Percentiles rank a stretch among this genome's conserved stretches.
Evolutionary conservation across 1,140 invertebrate genomes (phyloP).

Genomic region (Drosophila seguyi): DNA sequence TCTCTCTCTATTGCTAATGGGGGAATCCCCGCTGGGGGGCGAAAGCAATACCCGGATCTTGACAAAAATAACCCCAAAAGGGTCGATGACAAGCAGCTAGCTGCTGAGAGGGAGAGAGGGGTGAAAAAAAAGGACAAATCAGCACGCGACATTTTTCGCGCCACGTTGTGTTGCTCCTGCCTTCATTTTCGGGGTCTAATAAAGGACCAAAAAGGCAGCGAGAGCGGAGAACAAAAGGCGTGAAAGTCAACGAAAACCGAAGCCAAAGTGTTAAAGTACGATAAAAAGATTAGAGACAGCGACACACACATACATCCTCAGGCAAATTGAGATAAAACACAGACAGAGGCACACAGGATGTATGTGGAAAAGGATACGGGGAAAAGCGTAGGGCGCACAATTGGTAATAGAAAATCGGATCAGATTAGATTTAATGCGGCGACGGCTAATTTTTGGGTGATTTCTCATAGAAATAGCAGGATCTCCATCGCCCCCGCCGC

Average conservation of each 20-base stretch:
- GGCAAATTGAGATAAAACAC: constrained; percentile 55
- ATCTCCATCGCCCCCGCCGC: neutral
- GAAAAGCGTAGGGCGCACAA: constrained; percentile 21
- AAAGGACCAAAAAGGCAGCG: constrained; percentile 7
- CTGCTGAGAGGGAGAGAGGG: constrained; percentile 11
- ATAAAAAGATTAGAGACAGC: constrained; percentile 79
- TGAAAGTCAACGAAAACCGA: constrained; percentile 59
- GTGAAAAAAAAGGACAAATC: constrained; percentile 57
- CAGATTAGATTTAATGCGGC: constrained; percentile 83
- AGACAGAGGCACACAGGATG: constrained; percentile 10
- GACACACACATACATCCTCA: constrained; percentile 37
- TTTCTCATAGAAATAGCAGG: constrained; percentile 63
- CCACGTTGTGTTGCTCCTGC: constrained; percentile 27
- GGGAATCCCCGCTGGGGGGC: constrained; percentile 21
- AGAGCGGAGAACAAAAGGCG: constrained; percentile 66
- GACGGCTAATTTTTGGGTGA: constrained; percentile 75
- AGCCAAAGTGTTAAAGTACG: constrained; percentile 75
- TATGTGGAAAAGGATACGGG: constrained; percentile 1
- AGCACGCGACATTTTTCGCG: constrained; percentile 77
- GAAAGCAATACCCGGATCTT: constrained; percentile 55
- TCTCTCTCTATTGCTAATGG: neutral
- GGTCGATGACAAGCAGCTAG: constrained; percentile 67
- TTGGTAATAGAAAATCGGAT: constrained; percentile 82
- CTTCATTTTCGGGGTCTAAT: constrained; percentile 14
- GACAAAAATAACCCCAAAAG: constrained; percentile 45